Evolutionary conservation across 37 sponge, comb jelly and placozoan species (phyloP).

Genomic region (Tethya wilhelma): DNA sequence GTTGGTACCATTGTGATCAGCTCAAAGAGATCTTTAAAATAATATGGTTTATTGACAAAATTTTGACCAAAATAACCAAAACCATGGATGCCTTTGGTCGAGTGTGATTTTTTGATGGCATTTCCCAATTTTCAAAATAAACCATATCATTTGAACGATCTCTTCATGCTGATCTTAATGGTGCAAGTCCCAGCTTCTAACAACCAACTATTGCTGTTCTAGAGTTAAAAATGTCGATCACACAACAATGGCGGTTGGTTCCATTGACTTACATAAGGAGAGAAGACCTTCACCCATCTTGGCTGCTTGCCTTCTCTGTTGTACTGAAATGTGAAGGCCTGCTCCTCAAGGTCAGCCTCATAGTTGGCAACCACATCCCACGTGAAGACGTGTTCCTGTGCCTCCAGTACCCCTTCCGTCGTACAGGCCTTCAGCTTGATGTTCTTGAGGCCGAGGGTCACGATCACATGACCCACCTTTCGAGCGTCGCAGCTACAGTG

Average conservation of each 20-base stretch:
- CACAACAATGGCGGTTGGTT: not conserved
- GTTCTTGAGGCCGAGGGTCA: constrained; percentile 40
- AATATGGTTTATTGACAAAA: too few species aligned
- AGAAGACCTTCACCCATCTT: constrained; percentile 72
- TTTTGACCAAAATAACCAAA: too few species aligned
- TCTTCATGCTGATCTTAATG: too few species aligned
- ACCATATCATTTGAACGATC: too few species aligned
- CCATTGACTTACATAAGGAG: constrained; percentile 60
- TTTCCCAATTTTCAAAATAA: too few species aligned
- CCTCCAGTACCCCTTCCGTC: constrained; percentile 38
- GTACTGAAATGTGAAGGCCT: constrained; percentile 78
- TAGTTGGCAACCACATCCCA: constrained; percentile 72
- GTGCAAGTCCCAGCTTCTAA: too few species aligned
- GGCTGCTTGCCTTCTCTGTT: constrained; percentile 67
- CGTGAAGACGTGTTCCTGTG: constrained; percentile 73
- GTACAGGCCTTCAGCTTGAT: constrained; percentile 79
- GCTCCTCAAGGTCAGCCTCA: constrained; percentile 87
- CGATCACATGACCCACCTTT: constrained; percentile 90
- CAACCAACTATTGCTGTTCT: too few species aligned
- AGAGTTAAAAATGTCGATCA: not conserved
- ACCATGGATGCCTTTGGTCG: too few species aligned
- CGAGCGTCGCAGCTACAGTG: constrained; percentile 92
- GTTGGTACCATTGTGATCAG: too few species aligned
- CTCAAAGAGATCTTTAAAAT: too few species aligned
- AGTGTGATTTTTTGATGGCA: too few species aligned